Base-by-base conservation (phyloP, 2,113 vertebrate species). In the Burhinus oedicnemus region DNA sequence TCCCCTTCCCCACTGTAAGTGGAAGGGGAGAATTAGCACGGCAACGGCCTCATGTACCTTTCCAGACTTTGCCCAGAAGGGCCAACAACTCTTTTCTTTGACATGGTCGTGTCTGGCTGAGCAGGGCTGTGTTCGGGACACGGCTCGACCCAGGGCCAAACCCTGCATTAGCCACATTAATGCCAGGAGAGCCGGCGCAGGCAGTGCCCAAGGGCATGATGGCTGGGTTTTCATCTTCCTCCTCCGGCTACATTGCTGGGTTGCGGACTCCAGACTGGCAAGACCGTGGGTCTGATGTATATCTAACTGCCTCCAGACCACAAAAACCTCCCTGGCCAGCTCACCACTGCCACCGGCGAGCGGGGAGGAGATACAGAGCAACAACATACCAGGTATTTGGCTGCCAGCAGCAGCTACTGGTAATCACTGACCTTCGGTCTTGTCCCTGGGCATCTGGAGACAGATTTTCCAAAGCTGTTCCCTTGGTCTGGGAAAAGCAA, bases 401-500 rank as follows among this genome's bases (percentile, higher is more conserved):
- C 89, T 95, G 93, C 92, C 87, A 72, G 87, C 71, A 96, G 94
- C 91, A 95, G 89, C 91, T 86, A 64, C 71, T 74, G 91, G 87
- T 69, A 88, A 93, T 49, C 69, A 97, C 98, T 98, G 83, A 98
- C 98, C 98, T 98, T 92, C 79, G 97, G 88, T 94, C 95, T 96
- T 96, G 97, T 94, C 95, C 94, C 95, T 97, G 97, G 96, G 91
- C 94, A 72, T 96, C 92, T 57, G 96, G 98, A 97, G 98, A 97
- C 89, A 97, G 91, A 51, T 97, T 98, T 92, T 99, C 99, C 94
- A 97, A 81, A 83, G 96, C 65, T 45, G 97, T 96, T 38, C 98
- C 98, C 97, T 99, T 99, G 97, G 98, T 98, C 93, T 98, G 98
- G 81, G 99, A 99, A 49, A 98, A 98, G 93, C 99, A 99, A 98